Base-by-base conservation (phyloP, 2,113 vertebrate genomes). In the Cyanocitta stelleri region DNA sequence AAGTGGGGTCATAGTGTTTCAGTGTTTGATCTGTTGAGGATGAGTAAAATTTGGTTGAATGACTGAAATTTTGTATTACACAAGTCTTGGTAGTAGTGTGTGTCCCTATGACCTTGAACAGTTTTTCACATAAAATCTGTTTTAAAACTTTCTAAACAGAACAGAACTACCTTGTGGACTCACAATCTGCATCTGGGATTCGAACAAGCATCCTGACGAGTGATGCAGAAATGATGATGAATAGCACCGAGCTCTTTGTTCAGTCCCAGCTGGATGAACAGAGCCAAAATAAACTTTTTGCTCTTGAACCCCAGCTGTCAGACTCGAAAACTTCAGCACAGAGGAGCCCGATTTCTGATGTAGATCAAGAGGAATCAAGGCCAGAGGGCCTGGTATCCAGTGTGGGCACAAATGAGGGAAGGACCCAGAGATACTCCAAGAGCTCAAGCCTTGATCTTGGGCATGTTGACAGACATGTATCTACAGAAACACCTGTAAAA, bases 161-260 rank as follows among this genome's bases (percentile, higher is more conserved):
- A 33, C 56, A 83, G 81, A 74, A 79, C 20, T 78, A 30, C 33
- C 62, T 79, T 13, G 75, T 90, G 73, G 92, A 95, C 26, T 95
- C 67, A 1, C 72, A 78, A 1, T 39, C 66, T 13, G 12, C 41
- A 4, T 85, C 94, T 43, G 46, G 27, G 56, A 89, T 67, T 54
- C 87, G 6, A 67, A 33, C 82, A 54, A 44, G 59, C 35, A n/a
- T 7, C 5, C 59, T 80, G 46, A 56, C 66, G 3, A 93, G 64
- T 6, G 77, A 96, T 17, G 41, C 69, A 0, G 93, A 96, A 44
- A 71, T 86, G 10, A 2, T 85, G 46, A 76, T 96, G 72, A 91
- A 48, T 32, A 95, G 68, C 74, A 98, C 97, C 0, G 91, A 97
- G 72, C 94, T 96, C 58, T 97, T 97, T 85, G n/a, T 59, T 43